A percentile compares a stretch with the other conserved stretches of the same genome.
phyloP scores from a whole-genome alignment of 2,888 invertebrate species.

The Schizotus pectinicornis region DNA sequence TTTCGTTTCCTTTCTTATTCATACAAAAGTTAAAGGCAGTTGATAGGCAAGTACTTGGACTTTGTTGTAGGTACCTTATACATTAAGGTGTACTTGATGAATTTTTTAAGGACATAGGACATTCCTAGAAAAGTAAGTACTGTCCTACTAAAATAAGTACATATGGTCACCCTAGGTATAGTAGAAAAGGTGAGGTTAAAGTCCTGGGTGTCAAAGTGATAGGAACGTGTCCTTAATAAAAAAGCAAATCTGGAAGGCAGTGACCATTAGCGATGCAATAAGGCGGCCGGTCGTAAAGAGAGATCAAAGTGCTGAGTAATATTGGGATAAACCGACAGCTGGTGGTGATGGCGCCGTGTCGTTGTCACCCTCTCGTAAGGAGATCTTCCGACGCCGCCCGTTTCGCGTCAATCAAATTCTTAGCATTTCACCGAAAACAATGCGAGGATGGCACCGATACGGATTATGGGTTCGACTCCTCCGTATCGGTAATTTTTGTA shows the following conservation, averaged over 20 bases:
- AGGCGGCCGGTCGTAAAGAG: conserved; percentile 42
- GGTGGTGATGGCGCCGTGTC: conserved; percentile 34
- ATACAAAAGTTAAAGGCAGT: too few species aligned
- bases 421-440: neutral
- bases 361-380: conserved; percentile 19
- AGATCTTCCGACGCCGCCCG: neutral
- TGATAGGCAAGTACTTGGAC: too few species aligned
- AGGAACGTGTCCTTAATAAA: conserved; percentile 33
- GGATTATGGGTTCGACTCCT: neutral
- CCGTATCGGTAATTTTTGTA: too few species aligned
- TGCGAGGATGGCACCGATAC: neutral
- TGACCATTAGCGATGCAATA: conserved; percentile 48
- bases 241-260: conserved; percentile 38
- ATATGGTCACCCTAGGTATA: too few species aligned
- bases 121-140: too few species aligned
- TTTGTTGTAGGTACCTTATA: too few species aligned
- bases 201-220: too few species aligned
- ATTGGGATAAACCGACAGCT: conserved; percentile 41
- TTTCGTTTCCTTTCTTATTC: too few species aligned
- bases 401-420: neutral
- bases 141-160: too few species aligned
- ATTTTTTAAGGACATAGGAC: too few species aligned
- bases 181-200: too few species aligned
- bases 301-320: conserved; percentile 45
- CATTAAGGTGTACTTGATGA: too few species aligned